Conservation (phyloP, 2,888 invertebrate genomes). For the Therioaphis trifolii region DNA sequence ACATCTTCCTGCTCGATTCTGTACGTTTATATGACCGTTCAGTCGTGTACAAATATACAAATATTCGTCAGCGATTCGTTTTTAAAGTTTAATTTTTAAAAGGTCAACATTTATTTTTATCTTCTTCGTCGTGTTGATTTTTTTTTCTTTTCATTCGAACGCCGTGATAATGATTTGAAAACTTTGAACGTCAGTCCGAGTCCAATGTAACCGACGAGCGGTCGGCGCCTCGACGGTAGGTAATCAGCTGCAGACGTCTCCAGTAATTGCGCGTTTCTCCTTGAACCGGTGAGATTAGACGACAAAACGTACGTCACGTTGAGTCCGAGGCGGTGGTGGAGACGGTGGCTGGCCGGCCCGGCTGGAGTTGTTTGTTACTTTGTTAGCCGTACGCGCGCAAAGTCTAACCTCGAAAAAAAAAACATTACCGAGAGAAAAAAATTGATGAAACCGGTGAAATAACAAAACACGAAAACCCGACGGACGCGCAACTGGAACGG, state of each 20-base stretch:
- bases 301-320: slow-evolving; percentile 25
- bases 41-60: no score
- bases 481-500: no score
- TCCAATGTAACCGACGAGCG: no score
- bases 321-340: no score
- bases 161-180: neutral
- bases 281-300: slow-evolving; percentile 6
- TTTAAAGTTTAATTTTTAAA: no score
- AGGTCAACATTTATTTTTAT: no score
- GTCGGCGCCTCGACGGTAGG: no score
- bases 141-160: neutral
- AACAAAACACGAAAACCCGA: neutral
- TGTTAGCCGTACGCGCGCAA: neutral
- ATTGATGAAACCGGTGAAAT: neutral
- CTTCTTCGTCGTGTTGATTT: no score
- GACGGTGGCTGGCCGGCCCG: neutral
- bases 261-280: slow-evolving; percentile 23
- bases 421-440: neutral
- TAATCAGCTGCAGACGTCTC: no score
- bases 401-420: neutral
- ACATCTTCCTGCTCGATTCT: no score
- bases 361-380: neutral
- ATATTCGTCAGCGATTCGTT: no score
- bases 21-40: no score
- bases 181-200: neutral